Percentiles rank a stretch among this genome's conserved stretches.
Conservation (phyloP, 1,140 invertebrate species). For the Pogonomyrmex barbatus region DNA sequence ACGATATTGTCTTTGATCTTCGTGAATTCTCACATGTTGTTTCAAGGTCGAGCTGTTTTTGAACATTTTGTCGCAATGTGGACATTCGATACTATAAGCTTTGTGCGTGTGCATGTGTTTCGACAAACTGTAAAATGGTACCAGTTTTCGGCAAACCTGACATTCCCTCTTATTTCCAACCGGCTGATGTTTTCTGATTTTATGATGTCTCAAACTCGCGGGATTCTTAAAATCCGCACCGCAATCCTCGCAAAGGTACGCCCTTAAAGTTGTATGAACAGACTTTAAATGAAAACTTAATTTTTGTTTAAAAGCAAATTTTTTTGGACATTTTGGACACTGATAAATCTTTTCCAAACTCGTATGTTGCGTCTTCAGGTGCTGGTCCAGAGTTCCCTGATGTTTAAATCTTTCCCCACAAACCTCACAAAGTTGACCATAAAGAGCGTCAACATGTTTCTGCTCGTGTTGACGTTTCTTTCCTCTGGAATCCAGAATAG, state of each 20-base stretch:
- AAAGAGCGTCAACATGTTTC: conserved; percentile 83
- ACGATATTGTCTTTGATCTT: conserved; percentile 84
- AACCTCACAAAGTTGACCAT: conserved; percentile 83
- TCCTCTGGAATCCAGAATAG: conserved; percentile 81
- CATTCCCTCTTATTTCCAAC: conserved; percentile 83
- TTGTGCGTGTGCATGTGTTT: conserved; percentile 86
- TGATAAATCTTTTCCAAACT: conserved; percentile 84
- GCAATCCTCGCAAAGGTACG: conserved; percentile 84
- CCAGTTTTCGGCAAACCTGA: conserved; percentile 82
- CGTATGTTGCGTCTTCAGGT: conserved; percentile 84
- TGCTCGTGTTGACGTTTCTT: conserved; percentile 85
- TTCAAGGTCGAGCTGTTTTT: conserved; percentile 85
- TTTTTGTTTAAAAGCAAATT: conserved; percentile 85
- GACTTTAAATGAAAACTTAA: conserved; percentile 84
- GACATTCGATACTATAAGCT: conserved; percentile 84
- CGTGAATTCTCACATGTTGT: conserved; percentile 85
- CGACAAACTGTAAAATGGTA: conserved; percentile 84
- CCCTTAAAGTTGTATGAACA: conserved; percentile 83
- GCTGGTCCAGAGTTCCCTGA: conserved; percentile 84
- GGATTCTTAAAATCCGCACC: conserved; percentile 86
- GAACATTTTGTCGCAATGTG: conserved; percentile 85
- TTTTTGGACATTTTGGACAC: conserved; percentile 84
- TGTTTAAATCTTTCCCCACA: conserved; percentile 85
- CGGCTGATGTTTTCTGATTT: conserved; percentile 84
- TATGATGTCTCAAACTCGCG: conserved; percentile 83